Base-by-base conservation (phyloP, 1,140 invertebrate species). In the Papilio machaon region DNA sequence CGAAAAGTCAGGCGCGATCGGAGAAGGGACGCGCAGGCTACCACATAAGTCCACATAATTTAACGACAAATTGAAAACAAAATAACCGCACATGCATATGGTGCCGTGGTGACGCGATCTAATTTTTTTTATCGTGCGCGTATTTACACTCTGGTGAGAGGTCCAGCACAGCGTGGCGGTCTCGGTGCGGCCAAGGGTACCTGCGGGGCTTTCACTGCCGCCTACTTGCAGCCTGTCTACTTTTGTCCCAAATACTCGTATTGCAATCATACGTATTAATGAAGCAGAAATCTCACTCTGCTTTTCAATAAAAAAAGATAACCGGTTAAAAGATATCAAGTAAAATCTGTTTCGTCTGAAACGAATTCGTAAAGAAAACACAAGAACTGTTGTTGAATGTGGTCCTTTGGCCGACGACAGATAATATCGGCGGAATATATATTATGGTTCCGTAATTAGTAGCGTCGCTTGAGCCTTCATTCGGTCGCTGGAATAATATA, bases 381-480 rank as follows among this genome's bases (percentile, higher is more conserved):
- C 30, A 23, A 64, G 60, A 64, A 64, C 10, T 64, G 60, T 30
- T 13, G 23, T 64, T 64, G 19, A 64, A 64, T 30, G 64, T 35
- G 64, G 64, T 70, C 64, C 64, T 35, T 70, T 70, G 23, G 64
- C 6, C 64, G 30, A 17, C 11, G 64, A 15, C 13, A 70, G 64
- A 70, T 70, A 70, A 70, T 17, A 70, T 70, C 64, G 30, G 38
- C 64, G 23, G 64, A 70, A 70, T 70, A 70, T 30, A 30, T 38
- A 70, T 70, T 70, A 70, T 17, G 30, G 38, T 70, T 13, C 30
- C 64, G 64, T 35, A 70, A 70, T 30, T 70, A 30, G 64, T 17
- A 6, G n/a, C n/a, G 58, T 70, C 30, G 60, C 60, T 64, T 23
- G 60, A 9, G 54, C 58, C 19, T 17, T 64, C 64, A 15, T 15